Base-by-base conservation (phyloP, 2,113 vertebrate species). In the Syngnathus floridae region DNA sequence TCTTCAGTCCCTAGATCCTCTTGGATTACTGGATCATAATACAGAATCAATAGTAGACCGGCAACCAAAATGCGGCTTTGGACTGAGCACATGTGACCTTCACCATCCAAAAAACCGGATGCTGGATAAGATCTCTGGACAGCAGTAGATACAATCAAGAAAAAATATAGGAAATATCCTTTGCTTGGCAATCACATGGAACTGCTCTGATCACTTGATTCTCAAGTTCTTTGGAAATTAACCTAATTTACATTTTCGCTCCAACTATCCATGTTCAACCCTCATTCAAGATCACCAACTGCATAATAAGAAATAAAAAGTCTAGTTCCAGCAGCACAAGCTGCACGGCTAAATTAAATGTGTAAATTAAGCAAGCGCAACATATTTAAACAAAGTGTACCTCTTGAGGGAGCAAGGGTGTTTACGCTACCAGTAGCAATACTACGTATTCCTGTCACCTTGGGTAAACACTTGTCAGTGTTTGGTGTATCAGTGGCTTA, bases 1-100 rank as follows among this genome's bases (percentile, higher is more conserved):
- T 66, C 63, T 70, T 78, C 65, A 60, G 65, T 77, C 79, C 64
- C 73, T 13, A 58, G 74, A 81, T 71, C 75, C 64, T 80, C 84
- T 78, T 81, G 64, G 73, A 83, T 83, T 87, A 85, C 83, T 72
- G 76, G 73, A 77, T 68, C 73, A 78, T 74, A 78, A 86, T 81
- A 75, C 63, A 74, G 68, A 84, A 85, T 88, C 86, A 80, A 85
- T 84, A 80, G 63, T 66, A 56, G 61, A 61, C 43, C 65, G 76
- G 66, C 61, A 70, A 65, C 56, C 12, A 54, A 54, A 67, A 67
- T 64, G 63, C 19, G 12, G 12, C 45, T 41, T 17, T 80, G 58
- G 64, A 69, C 59, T 35, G 17, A 51, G 70, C 51, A 71, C 73
- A 58, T 60, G 46, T 80, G 81, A 84, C 81, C 81, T 73, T 82